Percentiles rank a stretch among this genome's conserved stretches.
phyloP scores from a whole-genome alignment of 1,140 invertebrate species.

The Anthonomus grandis region DNA sequence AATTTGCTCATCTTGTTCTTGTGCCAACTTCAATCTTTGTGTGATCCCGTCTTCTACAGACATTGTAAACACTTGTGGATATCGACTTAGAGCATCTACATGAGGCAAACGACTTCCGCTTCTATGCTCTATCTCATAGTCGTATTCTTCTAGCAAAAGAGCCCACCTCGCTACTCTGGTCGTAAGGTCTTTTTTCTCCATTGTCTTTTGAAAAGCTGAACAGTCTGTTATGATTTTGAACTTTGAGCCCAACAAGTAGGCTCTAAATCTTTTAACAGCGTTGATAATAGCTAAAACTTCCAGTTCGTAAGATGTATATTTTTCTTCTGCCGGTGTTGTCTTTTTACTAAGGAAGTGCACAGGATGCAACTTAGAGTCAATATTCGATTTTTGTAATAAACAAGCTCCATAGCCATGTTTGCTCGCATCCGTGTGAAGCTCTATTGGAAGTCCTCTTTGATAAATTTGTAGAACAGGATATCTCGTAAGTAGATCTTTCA shows the following conservation, averaged over 20 bases:
- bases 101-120: slow-evolving; percentile 46
- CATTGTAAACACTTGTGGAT: slow-evolving; percentile 37
- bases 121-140: slow-evolving; percentile 45
- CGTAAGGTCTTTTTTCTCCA: slow-evolving; percentile 37
- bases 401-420: slow-evolving; percentile 39
- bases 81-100: slow-evolving; percentile 48
- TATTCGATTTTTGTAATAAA: slow-evolving; percentile 39
- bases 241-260: slow-evolving; percentile 52
- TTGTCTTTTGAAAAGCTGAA: slow-evolving; percentile 31
- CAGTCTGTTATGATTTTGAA: slow-evolving; percentile 52
- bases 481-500: slow-evolving; percentile 25
- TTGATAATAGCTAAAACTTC: slow-evolving; percentile 53
- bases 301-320: slow-evolving; percentile 46
- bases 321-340: slow-evolving; percentile 32
- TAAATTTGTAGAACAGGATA: slow-evolving; percentile 45
- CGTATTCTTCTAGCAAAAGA: slow-evolving; percentile 41
- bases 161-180: slow-evolving; percentile 43
- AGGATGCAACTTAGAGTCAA: slow-evolving; percentile 49
- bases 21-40: slow-evolving; percentile 17
- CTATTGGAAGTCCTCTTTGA: slow-evolving; percentile 31
- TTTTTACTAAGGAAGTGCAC: slow-evolving; percentile 25
- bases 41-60: slow-evolving; percentile 18
- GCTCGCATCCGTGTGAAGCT: slow-evolving; percentile 36
- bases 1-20: slow-evolving; percentile 31
- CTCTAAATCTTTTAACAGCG: slow-evolving; percentile 51